phyloP scores from a whole-genome alignment of 2,113 vertebrate genomes.

The Hippoglossus stenolepis region DNA sequence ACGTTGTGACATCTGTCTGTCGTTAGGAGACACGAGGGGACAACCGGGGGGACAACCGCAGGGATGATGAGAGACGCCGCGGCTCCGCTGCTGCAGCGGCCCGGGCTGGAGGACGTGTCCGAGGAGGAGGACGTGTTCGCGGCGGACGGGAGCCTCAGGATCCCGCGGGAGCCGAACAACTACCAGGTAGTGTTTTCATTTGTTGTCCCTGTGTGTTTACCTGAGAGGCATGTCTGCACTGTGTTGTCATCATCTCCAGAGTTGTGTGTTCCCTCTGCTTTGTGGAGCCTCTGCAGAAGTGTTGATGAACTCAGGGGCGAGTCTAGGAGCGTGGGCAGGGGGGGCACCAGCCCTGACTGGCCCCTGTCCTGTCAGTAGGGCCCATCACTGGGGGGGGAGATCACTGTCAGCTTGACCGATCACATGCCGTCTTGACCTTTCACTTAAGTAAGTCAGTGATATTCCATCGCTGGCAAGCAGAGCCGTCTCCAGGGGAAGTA shows the following conservation, averaged over 20 bases:
- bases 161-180: slow-evolving; percentile 16
- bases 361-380: background rate
- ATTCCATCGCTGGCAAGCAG: no score
- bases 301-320: background rate
- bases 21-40: background rate
- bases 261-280: background rate
- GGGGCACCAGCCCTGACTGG: no score
- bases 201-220: background rate
- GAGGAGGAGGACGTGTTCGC: slow-evolving; percentile 70
- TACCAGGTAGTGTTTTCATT: slow-evolving; percentile 21
- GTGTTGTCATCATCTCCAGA: background rate
- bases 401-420: no score
- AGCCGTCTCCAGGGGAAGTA: no score
- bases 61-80: slow-evolving; percentile 55
- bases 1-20: background rate
- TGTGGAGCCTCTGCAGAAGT: no score
- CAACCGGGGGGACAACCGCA: background rate
- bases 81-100: slow-evolving; percentile 45
- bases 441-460: no score
- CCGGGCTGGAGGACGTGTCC: slow-evolving; percentile 60
- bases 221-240: background rate
- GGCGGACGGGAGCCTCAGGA: slow-evolving; percentile 13
- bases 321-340: no score
- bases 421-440: no score
- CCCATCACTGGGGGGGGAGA: no score